Conservation (phyloP, 2,888 invertebrate genomes). For the Torymus texanus region DNA sequence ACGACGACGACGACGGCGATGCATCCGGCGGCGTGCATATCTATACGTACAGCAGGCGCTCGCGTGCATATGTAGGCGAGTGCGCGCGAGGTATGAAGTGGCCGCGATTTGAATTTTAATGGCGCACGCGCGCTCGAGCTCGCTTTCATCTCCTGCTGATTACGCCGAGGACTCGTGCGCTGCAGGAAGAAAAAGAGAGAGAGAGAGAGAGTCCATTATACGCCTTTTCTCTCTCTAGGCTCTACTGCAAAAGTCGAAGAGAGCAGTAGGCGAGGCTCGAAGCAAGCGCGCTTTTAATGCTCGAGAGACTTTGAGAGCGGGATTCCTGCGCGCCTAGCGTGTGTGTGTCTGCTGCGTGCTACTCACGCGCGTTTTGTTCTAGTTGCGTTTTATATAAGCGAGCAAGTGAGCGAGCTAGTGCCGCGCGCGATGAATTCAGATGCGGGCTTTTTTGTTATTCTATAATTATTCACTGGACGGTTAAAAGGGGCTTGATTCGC, state of each 20-base stretch:
- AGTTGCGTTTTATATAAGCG: constrained; percentile 14
- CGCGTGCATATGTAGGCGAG: neutral
- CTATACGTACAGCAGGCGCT: neutral
- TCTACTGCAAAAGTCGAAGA: neutral
- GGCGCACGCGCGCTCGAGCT: constrained; percentile 34
- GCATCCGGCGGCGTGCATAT: neutral
- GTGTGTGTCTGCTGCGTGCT: too few species aligned
- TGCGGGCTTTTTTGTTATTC: too few species aligned
- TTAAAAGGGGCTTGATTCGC: too few species aligned
- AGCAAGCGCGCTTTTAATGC: constrained; percentile 33
- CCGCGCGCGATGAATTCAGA: too few species aligned
- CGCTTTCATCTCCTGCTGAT: constrained; percentile 47
- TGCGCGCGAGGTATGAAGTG: constrained; percentile 30
- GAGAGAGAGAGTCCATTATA: constrained; percentile 36
- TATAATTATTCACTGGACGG: too few species aligned
- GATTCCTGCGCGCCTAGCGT: constrained; percentile 8
- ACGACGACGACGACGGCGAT: too few species aligned
- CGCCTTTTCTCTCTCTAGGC: constrained; percentile 30
- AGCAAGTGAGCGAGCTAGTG: too few species aligned
- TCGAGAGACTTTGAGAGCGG: constrained; percentile 32
- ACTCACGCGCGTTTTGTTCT: constrained; percentile 24
- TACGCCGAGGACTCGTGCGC: constrained; percentile 48
- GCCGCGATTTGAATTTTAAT: constrained; percentile 49
- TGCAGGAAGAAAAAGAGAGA: neutral
- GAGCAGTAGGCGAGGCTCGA: constrained; percentile 3